Evolutionary conservation across 2,113 vertebrate species (phyloP), one percentile per base, ranked within the genome.

Genomic region (Eubucco bourcierii): DNA sequence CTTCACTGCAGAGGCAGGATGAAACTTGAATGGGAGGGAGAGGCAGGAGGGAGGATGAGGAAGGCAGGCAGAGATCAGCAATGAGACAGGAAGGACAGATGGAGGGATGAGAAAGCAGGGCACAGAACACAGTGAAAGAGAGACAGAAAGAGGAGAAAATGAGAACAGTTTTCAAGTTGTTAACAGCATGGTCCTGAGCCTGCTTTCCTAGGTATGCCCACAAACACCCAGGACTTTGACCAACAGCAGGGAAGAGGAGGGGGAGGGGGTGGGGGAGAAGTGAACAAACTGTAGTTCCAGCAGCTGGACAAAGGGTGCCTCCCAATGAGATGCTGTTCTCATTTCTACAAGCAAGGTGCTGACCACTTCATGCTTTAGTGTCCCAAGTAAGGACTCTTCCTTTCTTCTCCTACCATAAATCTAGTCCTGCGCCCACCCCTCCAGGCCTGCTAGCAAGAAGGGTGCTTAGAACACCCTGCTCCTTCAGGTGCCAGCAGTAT

Each of bases 1-100:
- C 58, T 88, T 67, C 2, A 1, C 68, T 79, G 80, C 68, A 75
- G 56, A 46, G 64, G 9, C 19, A 86, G 41, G 47, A 60, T 21
- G 70, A 91, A 76, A 88, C 88, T 65, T 65, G 94, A 95, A 95
- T 1, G 13, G 13, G 34, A 89, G 37, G 15, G 37, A 80, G 46
- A 91, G 72, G 66, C 4, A 24, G 55, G 18, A 68, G 18, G 31
- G 15, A 72, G 15, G 66, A 31, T 77, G 76, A 66, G 28, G 76
- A 89, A 64, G 46, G n/a, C 55, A 87, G 75, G 76, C 2, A 3
- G 44, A 52, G 31, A 90, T 70, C 52, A 39, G 67, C 28, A 39
- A 23, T 2, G 2, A 74, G 33, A 21, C 39, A 23, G 60, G 34
- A 90, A 77, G 60, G 21, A 64, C 64, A 70, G 46, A 61, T 3